Conservation (phyloP, 1,140 invertebrate genomes). For the Calephelis virginiensis region DNA sequence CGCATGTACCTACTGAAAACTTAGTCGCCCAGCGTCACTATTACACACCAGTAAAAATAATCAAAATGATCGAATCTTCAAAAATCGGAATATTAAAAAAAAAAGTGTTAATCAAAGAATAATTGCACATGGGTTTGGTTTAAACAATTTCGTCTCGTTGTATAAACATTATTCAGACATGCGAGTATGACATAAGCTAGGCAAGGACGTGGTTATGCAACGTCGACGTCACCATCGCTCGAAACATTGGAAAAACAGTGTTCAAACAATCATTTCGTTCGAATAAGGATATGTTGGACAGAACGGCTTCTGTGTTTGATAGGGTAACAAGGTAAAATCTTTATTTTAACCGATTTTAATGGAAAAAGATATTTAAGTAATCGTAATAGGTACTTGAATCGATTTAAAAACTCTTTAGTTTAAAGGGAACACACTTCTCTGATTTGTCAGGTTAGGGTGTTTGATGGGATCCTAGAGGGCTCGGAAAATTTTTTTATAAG, state of each 20-base stretch:
- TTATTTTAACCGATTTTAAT: no score
- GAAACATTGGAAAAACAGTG: slow-evolving; percentile 1
- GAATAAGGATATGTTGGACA: neutral
- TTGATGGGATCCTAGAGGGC: no score
- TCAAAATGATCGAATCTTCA: neutral
- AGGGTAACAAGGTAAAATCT: no score
- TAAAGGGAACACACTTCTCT: no score
- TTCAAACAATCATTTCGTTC: neutral
- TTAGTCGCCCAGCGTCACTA: no score
- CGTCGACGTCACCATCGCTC: neutral
- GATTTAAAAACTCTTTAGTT: no score
- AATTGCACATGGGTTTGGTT: neutral
- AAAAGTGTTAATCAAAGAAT: neutral
- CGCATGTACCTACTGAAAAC: no score
- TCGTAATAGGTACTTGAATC: no score
- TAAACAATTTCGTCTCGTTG: neutral
- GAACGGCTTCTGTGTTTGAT: neutral
- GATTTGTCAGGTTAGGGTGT: no score
- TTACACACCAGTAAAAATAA: no score
- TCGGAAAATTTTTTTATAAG: no score
- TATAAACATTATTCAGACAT: slow-evolving; percentile 12
- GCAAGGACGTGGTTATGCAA: slow-evolving; percentile 12
- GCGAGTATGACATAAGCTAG: slow-evolving; percentile 3
- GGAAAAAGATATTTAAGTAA: no score
- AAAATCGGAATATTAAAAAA: neutral